These are phyloP conservation scores for Ostrea edulis DNA, from an alignment of 1,140 invertebrate genomes.

Conservation along the genomic window DNA sequence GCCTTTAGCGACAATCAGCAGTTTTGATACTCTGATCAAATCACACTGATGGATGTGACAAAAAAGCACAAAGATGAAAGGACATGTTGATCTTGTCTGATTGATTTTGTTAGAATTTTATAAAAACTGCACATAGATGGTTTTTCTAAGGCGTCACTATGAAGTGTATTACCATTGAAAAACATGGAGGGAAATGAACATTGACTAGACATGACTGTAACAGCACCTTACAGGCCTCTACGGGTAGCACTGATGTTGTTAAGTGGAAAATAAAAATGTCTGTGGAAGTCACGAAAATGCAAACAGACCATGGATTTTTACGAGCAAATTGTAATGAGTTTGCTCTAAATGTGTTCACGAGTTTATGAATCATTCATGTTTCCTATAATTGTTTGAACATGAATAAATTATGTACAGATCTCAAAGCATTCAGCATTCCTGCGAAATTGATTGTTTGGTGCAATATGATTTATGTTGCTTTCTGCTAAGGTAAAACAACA, in stretches of 20 bases:
- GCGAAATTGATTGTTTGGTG: neutral
- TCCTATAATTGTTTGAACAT: conserved; percentile 9
- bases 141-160: neutral
- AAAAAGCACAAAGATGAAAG: neutral
- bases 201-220: neutral
- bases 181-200: neutral
- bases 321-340: neutral
- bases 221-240: neutral
- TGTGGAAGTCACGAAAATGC: neutral
- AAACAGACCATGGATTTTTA: neutral
- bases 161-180: neutral
- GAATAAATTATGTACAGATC: neutral
- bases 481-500: neutral
- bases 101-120: neutral
- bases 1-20: neutral
- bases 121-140: neutral
- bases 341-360: neutral
- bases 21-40: neutral
- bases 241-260: neutral
- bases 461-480: neutral
- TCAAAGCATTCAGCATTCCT: neutral
- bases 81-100: neutral
- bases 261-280: neutral
- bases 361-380: conserved; percentile 12
- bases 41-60: neutral